Base-by-base conservation (phyloP, 2,113 vertebrate species). In the Odocoileus virginianus region DNA sequence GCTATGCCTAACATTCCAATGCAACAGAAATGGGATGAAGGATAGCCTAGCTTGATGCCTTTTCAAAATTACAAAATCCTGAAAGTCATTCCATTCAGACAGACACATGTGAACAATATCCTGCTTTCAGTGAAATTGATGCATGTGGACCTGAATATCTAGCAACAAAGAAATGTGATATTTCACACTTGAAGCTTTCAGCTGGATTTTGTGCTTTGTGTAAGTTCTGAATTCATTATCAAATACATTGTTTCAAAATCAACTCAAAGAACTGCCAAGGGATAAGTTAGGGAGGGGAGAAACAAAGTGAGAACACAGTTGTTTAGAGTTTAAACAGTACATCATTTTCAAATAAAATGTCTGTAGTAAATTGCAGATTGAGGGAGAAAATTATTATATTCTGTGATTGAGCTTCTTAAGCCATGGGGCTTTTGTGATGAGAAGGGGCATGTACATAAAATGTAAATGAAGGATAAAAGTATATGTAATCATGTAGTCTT, bases 31-130 rank as follows among this genome's bases (percentile, higher is more conserved):
- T 1, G 16, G 90, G 93, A 95, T 97, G 91, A 98, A 97, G 50
- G 91, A 97, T 94, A 97, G 96, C 86, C 96, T 98, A 94, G 30
- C 87, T 97, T 91, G 33, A 98, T 97, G 81, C 16, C 61, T 98
- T 98, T 98, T 98, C 95, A 98, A 98, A 98, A 98, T 98, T 97
- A 97, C 9, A 40, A 92, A 97, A 86, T 96, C 74, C 98, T 96
- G 96, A 97, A 98, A 98, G 85, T 98, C 84, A 95, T 85, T 97
- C n/a, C 36, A 91, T 98, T 98, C 81, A 94, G 81, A 96, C 43
- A 98, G 97, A 97, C 96, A 94, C 25, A 95, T 47, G 81, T 96
- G 97, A 96, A 98, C 93, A 98, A 98, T 97, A 78, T 16, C 33
- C 83, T 79, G 67, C 57, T 94, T 98, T 98, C 97, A 98, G 87